These are phyloP conservation scores for Zapus hudsonius DNA, from an alignment of 2,113 vertebrate species.

Conservation along the genomic window DNA sequence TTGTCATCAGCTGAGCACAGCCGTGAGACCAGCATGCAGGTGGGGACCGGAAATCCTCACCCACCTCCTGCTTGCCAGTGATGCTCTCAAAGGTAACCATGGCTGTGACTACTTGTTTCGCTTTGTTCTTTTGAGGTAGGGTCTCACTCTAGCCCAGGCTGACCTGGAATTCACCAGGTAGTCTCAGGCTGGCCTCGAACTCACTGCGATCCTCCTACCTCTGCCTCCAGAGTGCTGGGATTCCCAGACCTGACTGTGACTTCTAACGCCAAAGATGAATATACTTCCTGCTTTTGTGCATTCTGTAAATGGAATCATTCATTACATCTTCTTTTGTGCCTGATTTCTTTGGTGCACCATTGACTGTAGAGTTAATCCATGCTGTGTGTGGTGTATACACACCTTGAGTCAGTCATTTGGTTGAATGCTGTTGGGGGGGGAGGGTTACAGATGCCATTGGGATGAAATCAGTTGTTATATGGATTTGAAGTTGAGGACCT, in stretches of 20 bases:
- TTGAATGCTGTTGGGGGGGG: background rate
- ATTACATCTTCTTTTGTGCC: background rate
- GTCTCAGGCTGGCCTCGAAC: no score
- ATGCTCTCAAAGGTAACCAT: background rate
- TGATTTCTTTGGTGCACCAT: background rate
- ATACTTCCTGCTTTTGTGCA: background rate
- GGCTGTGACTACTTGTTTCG: no score
- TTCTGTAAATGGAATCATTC: background rate
- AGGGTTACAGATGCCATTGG: background rate
- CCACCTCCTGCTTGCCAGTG: background rate
- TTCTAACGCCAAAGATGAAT: background rate
- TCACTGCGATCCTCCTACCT: no score
- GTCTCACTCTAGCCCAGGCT: no score
- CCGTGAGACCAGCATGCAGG: background rate
- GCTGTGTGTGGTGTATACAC: no score
- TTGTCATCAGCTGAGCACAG: background rate
- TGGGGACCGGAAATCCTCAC: background rate
- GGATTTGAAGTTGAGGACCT: background rate
- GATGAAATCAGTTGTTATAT: background rate
- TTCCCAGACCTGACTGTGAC: background rate
- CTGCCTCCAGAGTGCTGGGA: no score
- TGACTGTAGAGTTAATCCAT: background rate
- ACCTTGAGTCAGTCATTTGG: background rate
- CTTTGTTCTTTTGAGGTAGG: no score
- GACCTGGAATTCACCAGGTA: no score